phyloP scores from a whole-genome alignment of 2,888 invertebrate genomes.

The Sminthurinus aureus region DNA sequence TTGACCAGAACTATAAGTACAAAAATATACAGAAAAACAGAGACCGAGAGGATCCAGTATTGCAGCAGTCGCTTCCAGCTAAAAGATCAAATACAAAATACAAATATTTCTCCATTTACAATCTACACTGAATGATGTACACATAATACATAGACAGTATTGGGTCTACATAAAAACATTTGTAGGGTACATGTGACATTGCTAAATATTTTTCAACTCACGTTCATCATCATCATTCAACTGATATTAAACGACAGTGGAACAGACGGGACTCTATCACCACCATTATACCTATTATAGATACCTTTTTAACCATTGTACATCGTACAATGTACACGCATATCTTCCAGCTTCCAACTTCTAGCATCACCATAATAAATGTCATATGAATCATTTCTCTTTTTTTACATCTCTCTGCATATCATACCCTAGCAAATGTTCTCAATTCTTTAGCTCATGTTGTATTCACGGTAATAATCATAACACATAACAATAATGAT shows the following conservation, averaged over 20 bases:
- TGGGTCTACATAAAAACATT: too few species aligned
- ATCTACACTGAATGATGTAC: too few species aligned
- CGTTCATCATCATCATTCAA: slow-evolving; percentile 7
- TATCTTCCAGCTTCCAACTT: neutral
- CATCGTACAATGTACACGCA: too few species aligned
- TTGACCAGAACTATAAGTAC: slow-evolving; percentile 47
- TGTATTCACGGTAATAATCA: too few species aligned
- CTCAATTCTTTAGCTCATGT: neutral
- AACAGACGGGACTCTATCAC: neutral
- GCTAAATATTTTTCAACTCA: slow-evolving; percentile 7
- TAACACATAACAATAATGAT: too few species aligned
- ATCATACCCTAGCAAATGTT: neutral
- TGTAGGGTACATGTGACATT: neutral
- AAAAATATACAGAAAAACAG: slow-evolving; percentile 41
- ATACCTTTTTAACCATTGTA: too few species aligned
- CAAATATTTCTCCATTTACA: neutral
- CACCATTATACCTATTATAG: too few species aligned
- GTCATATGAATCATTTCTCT: neutral
- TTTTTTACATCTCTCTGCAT: neutral
- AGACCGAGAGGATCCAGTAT: too few species aligned
- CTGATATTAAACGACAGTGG: too few species aligned
- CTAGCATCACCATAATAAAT: neutral
- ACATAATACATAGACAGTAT: too few species aligned
- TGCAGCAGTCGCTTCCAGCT: neutral
- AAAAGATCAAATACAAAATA: slow-evolving; percentile 16